A percentile compares a stretch with the other conserved stretches of the same genome.
Evolutionary conservation across 2,888 invertebrate genomes (phyloP).

Genomic region (Ceramica pisi): DNA sequence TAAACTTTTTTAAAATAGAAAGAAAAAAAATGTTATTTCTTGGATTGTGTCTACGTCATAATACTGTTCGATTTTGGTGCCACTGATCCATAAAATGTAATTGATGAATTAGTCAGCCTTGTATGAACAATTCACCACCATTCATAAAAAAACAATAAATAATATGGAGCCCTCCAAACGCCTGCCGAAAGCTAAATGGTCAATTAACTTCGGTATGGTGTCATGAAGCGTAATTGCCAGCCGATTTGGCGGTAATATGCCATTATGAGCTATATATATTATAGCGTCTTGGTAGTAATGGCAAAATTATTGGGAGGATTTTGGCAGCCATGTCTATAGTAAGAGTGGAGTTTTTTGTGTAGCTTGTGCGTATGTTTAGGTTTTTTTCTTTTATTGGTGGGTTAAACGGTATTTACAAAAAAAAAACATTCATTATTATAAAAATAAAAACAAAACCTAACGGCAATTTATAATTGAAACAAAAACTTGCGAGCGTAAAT

Average conservation of each 20-base stretch:
- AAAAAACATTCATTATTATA: too few species aligned
- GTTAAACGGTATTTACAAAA: not conserved
- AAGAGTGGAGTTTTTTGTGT: slow-evolving; percentile 30
- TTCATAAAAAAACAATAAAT: slow-evolving; percentile 62
- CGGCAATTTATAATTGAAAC: not conserved
- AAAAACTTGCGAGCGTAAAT: not conserved
- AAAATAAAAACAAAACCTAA: too few species aligned
- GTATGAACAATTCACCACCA: slow-evolving; percentile 11
- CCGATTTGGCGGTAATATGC: slow-evolving; percentile 65
- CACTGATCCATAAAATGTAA: slow-evolving; percentile 27
- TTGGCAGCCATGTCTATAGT: slow-evolving; percentile 35
- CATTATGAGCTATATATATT: slow-evolving; percentile 58
- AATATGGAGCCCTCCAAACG: slow-evolving; percentile 51
- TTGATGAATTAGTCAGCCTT: slow-evolving; percentile 27
- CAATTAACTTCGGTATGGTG: slow-evolving; percentile 63
- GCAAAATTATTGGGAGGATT: slow-evolving; percentile 43
- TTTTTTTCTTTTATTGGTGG: not conserved
- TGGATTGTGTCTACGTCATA: slow-evolving; percentile 8
- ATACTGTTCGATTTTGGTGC: slow-evolving; percentile 16
- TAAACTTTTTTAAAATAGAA: not conserved
- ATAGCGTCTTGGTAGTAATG: slow-evolving; percentile 34
- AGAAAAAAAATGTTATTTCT: not conserved
- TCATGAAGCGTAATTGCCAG: slow-evolving; percentile 60
- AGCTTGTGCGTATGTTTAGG: not conserved
- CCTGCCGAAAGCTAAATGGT: slow-evolving; percentile 60